phyloP scores from a whole-genome alignment of 1,140 invertebrate genomes.

The Drosophila busckii region DNA sequence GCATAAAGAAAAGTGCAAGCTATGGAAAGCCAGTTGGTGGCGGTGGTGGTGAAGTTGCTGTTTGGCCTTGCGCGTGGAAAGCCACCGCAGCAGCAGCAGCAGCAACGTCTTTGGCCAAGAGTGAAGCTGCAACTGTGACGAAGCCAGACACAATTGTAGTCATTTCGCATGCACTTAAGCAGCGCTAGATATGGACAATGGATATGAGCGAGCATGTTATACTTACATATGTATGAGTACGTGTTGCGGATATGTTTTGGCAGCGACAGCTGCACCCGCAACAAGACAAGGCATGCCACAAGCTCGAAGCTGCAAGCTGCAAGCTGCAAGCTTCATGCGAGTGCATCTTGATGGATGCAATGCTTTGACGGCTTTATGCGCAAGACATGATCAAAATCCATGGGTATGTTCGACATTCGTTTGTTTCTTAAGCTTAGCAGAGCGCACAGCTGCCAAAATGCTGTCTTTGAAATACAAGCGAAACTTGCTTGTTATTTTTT shows the following conservation, averaged over 20 bases:
- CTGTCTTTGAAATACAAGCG: too few relatives aligned
- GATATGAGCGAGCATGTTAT: slow-evolving; percentile 35
- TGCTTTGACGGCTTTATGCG: too few relatives aligned
- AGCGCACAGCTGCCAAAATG: too few relatives aligned
- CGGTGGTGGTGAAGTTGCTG: neutral
- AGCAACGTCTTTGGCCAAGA: neutral
- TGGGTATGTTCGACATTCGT: too few relatives aligned
- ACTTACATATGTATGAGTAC: slow-evolving; percentile 6
- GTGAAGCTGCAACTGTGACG: slow-evolving; percentile 32
- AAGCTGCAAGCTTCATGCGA: too few relatives aligned
- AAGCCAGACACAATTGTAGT: slow-evolving; percentile 46
- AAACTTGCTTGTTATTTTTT: too few relatives aligned
- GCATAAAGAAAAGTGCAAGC: slow-evolving; percentile 48
- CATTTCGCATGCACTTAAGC: slow-evolving; percentile 44
- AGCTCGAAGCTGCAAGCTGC: too few relatives aligned
- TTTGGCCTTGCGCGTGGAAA: slow-evolving; percentile 56
- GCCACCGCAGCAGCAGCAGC: slow-evolving; percentile 2
- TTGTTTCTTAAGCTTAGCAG: too few relatives aligned
- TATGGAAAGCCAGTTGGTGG: slow-evolving; percentile 16
- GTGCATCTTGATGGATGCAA: too few relatives aligned
- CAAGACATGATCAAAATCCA: too few relatives aligned
- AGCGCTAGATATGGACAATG: slow-evolving; percentile 25
- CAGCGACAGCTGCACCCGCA: slow-evolving; percentile 38
- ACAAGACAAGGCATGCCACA: slow-evolving; percentile 22
- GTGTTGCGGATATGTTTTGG: slow-evolving; percentile 32